Evolutionary conservation across 2,113 vertebrate species (phyloP).

Genomic region (Etheostoma spectabile): DNA sequence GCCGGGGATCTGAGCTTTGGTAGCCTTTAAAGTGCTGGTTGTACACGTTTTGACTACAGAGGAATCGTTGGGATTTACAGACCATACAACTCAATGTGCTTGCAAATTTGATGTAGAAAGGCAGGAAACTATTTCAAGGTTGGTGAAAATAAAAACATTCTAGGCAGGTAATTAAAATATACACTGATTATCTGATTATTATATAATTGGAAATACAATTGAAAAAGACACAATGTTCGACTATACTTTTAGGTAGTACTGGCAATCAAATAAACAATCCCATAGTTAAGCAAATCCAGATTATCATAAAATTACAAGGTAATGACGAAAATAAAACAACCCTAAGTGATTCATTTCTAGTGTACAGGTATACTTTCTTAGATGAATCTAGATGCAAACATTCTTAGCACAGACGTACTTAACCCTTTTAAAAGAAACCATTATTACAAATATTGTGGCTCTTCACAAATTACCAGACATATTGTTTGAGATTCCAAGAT

Average conservation of each 20-base stretch:
- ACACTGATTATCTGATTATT: background rate
- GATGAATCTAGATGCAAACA: background rate
- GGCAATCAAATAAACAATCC: background rate
- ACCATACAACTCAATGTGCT: background rate
- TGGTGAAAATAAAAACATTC: background rate
- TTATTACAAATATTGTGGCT: background rate
- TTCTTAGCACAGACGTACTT: background rate
- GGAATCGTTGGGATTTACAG: background rate
- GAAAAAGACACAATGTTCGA: background rate
- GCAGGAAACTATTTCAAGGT: background rate
- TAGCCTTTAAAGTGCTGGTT: constrained; percentile 18
- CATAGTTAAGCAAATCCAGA: background rate
- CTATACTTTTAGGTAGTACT: background rate
- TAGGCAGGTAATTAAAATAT: background rate
- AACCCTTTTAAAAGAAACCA: background rate
- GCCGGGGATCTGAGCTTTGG: background rate
- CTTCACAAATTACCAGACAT: background rate
- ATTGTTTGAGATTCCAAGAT: background rate
- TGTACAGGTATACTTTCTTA: background rate
- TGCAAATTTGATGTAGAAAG: background rate
- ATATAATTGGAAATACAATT: background rate
- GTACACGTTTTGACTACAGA: background rate
- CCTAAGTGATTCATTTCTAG: background rate
- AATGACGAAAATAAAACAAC: background rate
- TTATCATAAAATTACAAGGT: background rate